Conservation (phyloP, 2,113 vertebrate genomes). For the Ochotona princeps region DNA sequence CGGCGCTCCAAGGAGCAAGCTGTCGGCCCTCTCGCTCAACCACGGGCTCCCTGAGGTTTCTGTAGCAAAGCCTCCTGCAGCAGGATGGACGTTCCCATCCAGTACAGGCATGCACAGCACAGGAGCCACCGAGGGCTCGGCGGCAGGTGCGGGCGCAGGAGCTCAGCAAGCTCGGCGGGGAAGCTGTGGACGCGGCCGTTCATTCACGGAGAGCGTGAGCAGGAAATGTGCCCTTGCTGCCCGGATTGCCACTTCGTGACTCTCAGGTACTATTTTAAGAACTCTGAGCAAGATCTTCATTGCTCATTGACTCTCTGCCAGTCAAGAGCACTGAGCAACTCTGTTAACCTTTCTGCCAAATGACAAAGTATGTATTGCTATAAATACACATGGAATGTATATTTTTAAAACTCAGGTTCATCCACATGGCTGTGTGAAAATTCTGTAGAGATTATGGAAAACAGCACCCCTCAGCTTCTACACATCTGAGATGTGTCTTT, state of each 20-base stretch:
- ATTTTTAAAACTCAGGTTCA: no score
- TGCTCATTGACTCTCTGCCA: not conserved
- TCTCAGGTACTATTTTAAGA: not conserved
- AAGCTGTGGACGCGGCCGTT: fast-evolving
- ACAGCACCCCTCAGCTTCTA: not conserved
- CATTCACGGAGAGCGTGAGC: not conserved
- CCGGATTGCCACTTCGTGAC: not conserved
- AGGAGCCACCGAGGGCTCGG: no score
- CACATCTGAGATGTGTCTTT: not conserved
- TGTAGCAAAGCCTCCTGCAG: not conserved
- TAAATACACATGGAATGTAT: not conserved
- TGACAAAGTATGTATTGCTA: not conserved
- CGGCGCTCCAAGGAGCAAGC: fast-evolving
- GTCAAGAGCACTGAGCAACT: fast-evolving
- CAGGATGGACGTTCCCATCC: fast-evolving
- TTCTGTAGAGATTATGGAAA: not conserved
- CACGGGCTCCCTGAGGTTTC: no score
- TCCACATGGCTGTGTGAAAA: not conserved
- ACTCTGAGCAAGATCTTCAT: not conserved
- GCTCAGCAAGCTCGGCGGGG: no score
- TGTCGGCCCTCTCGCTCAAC: fast-evolving
- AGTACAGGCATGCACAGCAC: no score
- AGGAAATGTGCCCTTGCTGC: fast-evolving
- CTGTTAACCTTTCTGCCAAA: not conserved
- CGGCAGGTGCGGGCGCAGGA: no score